These are phyloP conservation scores for Cylindroiulus punctatus DNA, from an alignment of 2,888 invertebrate species.

Conservation along the genomic window DNA sequence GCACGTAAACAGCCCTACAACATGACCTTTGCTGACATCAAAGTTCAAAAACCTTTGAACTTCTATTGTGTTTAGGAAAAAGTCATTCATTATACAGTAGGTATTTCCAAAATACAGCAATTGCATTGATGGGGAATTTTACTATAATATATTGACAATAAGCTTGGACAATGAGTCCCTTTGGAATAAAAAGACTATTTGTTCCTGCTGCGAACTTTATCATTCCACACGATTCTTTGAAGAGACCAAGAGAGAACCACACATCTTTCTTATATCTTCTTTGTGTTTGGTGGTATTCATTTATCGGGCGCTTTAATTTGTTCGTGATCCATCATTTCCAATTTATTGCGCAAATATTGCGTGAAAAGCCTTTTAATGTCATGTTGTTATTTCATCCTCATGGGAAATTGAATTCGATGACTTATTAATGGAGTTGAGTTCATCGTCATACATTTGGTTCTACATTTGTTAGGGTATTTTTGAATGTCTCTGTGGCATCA, in stretches of 20 bases:
- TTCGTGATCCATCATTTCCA: slow-evolving; percentile 4
- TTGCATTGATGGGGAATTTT: background rate
- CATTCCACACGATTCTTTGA: background rate
- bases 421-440: background rate
- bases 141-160: background rate
- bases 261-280: background rate
- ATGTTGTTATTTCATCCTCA: background rate
- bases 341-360: slow-evolving; percentile 1
- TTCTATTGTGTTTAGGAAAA: background rate
- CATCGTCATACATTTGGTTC: background rate
- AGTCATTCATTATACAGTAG: background rate
- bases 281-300: background rate
- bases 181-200: background rate
- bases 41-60: background rate
- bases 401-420: background rate
- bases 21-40: background rate
- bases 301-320: background rate
- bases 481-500: no score
- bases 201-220: background rate
- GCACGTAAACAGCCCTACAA: no score
- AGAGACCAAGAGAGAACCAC: background rate
- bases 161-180: background rate
- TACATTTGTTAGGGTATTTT: background rate
- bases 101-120: background rate
- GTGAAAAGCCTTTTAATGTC: background rate